These are phyloP conservation scores for Drosophila orosa DNA, from an alignment of 1,140 invertebrate species.

Conservation along the genomic window DNA sequence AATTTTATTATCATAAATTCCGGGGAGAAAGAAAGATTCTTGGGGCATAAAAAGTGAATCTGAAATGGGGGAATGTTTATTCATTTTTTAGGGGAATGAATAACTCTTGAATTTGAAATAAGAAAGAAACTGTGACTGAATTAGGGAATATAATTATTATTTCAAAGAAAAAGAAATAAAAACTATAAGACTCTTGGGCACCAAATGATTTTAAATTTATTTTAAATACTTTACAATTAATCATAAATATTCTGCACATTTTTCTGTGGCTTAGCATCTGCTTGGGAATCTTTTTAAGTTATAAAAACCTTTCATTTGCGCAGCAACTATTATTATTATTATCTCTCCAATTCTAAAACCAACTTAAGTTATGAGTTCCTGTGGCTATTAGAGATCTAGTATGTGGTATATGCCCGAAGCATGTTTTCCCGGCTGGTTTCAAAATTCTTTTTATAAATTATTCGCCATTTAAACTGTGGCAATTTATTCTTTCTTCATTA, in stretches of 20 bases:
- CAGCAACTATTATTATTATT: conserved; percentile 2
- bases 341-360: neutral
- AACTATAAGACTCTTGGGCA: neutral
- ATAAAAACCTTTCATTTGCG: too few relatives aligned
- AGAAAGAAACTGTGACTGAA: too few relatives aligned
- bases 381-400: conserved; percentile 15
- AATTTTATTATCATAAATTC: conserved; percentile 5
- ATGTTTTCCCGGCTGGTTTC: conserved; percentile 17
- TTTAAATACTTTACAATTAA: neutral
- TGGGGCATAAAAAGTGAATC: conserved; percentile 5
- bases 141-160: too few relatives aligned
- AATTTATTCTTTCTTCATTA: conserved; percentile 44
- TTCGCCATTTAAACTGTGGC: conserved; percentile 39
- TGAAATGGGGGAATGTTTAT: neutral
- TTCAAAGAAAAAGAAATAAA: neutral
- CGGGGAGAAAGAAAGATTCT: too few relatives aligned
- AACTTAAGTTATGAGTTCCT: conserved; percentile 20
- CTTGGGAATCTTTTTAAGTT: neutral
- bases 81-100: neutral
- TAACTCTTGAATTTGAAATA: too few relatives aligned
- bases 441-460: conserved; percentile 45
- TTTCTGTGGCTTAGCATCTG: neutral
- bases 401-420: conserved; percentile 7
- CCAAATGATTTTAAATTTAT: neutral
- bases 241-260: neutral